Evolutionary conservation across 2,797 vertebrate species (phyloP).

Genomic region (Coregonus sp.): DNA sequence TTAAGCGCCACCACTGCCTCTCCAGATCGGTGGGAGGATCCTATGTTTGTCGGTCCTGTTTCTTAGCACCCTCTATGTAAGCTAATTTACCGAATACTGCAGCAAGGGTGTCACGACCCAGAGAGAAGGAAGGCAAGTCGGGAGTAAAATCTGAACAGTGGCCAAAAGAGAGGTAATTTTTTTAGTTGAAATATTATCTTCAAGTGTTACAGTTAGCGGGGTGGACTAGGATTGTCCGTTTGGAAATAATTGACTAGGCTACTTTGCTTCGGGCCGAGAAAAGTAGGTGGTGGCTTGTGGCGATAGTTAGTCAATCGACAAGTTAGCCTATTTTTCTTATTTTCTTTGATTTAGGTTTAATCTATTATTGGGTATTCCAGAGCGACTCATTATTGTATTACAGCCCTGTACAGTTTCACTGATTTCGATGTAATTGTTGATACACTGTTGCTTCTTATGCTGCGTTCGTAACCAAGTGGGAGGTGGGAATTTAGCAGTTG

Average conservation of each 20-base stretch:
- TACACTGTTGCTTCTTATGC: slow-evolving; percentile 34
- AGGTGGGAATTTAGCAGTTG: too few relatives aligned
- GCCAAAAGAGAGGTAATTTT: slow-evolving; percentile 57
- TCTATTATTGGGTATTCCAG: not conserved
- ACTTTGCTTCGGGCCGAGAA: slow-evolving; percentile 33
- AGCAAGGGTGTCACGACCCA: slow-evolving; percentile 49
- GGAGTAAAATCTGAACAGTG: slow-evolving; percentile 36
- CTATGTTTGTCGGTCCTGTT: slow-evolving; percentile 58
- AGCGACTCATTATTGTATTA: slow-evolving; percentile 4
- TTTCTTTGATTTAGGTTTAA: not conserved
- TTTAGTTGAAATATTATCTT: not conserved
- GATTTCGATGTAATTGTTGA: slow-evolving; percentile 66
- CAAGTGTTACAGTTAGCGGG: not conserved
- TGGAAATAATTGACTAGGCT: slow-evolving; percentile 22
- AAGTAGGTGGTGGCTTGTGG: slow-evolving; percentile 66
- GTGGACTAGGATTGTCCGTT: not conserved
- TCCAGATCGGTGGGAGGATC: slow-evolving; percentile 66
- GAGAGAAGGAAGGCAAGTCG: slow-evolving; percentile 29
- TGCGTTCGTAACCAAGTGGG: too few relatives aligned
- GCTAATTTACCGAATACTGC: slow-evolving; percentile 64
- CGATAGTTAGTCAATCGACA: slow-evolving; percentile 3
- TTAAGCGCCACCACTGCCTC: slow-evolving; percentile 26
- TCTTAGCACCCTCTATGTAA: slow-evolving; percentile 53
- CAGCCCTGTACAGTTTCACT: slow-evolving; percentile 6
- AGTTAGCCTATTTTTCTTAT: not conserved